phyloP scores from a whole-genome alignment of 2,797 vertebrate genomes.

The Sebastes cheni region DNA sequence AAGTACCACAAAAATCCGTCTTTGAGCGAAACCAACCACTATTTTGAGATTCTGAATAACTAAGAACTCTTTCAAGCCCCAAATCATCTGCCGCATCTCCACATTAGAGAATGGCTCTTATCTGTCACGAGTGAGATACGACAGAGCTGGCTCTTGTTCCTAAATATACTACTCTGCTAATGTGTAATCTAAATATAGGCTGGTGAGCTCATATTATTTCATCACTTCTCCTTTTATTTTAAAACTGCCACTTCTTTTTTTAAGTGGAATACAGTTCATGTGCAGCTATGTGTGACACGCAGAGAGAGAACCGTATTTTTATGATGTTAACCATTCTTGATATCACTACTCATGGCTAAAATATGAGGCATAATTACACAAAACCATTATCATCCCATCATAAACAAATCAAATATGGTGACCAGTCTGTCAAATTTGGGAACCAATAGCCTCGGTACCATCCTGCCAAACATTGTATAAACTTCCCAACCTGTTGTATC shows the following conservation, averaged over 20 bases:
- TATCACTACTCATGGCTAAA: constrained; percentile 7
- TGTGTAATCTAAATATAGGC: constrained; percentile 6
- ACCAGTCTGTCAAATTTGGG: constrained; percentile 26
- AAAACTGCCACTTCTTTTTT: not conserved
- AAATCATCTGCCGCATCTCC: not conserved
- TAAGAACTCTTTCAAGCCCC: not conserved
- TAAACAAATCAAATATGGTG: constrained; percentile 48
- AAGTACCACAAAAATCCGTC: not conserved
- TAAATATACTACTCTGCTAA: not conserved
- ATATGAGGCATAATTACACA: constrained; percentile 29
- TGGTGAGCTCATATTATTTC: not conserved
- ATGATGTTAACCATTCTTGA: not conserved
- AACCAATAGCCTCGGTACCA: constrained; percentile 6
- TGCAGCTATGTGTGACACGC: not conserved
- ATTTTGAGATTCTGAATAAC: not conserved
- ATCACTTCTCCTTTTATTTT: not conserved
- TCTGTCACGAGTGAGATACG: not conserved
- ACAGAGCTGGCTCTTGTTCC: not conserved
- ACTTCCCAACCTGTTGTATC: not conserved
- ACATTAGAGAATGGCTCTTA: not conserved
- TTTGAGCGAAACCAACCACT: not conserved
- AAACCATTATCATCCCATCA: constrained; percentile 26
- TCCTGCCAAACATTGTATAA: constrained; percentile 31
- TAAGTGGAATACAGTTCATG: not conserved
- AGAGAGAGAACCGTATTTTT: not conserved